Conservation (phyloP, 53 echinoderm and acorn worm genomes). For the Luidia sarsii region DNA sequence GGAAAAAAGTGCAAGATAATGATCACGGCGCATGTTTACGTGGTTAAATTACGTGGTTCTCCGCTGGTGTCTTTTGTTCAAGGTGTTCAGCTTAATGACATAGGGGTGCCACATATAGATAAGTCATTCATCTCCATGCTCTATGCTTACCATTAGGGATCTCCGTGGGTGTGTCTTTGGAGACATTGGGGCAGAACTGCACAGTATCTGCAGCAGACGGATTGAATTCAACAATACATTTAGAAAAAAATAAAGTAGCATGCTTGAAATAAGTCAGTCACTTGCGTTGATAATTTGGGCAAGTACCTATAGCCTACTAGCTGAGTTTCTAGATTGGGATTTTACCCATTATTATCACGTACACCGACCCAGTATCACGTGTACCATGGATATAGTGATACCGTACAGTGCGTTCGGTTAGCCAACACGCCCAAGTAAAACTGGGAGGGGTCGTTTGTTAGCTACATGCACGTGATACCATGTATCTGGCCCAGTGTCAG, state of each 20-base stretch:
- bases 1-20: no score
- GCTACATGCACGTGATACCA: no score
- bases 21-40: neutral
- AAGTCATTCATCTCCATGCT: neutral
- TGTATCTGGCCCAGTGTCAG: no score
- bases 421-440: no score
- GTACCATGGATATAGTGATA: no score
- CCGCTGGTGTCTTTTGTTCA: neutral
- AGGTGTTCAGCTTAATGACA: no score
- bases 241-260: neutral
- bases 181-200: neutral
- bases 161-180: neutral
- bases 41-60: neutral
- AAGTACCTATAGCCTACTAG: no score
- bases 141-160: slow-evolving; percentile 25
- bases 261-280: neutral
- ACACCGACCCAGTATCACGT: no score
- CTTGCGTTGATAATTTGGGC: neutral
- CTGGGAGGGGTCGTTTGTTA: no score
- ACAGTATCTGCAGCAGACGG: slow-evolving; percentile 33
- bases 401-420: no score
- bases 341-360: neutral
- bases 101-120: no score
- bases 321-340: neutral
- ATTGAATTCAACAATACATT: no score